A percentile compares a stretch with the other conserved stretches of the same genome.
These are phyloP conservation scores for Drosophila carrolli DNA, from an alignment of 1,140 invertebrate species.

Conservation along the genomic window DNA sequence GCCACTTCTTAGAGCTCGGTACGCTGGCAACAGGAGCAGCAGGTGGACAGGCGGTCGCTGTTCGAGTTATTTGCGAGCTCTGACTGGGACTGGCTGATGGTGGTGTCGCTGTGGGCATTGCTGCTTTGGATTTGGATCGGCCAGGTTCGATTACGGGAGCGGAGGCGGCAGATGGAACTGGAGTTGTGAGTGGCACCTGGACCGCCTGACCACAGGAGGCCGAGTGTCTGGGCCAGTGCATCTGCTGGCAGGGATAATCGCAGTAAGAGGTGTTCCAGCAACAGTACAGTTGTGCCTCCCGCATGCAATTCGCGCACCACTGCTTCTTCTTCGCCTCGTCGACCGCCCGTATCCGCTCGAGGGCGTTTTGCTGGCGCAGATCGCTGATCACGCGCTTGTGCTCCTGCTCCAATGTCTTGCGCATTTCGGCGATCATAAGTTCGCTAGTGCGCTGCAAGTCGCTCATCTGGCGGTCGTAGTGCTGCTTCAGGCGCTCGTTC, in stretches of 20 bases:
- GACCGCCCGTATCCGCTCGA: conserved; percentile 88
- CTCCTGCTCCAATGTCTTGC: conserved; percentile 88
- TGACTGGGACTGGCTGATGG: neutral
- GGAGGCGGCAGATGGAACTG: neutral
- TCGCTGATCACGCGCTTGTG: conserved; percentile 87
- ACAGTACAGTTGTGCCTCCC: conserved; percentile 95
- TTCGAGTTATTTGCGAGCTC: conserved; percentile 19
- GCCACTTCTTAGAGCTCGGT: conserved; percentile 35
- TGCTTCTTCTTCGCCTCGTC: conserved; percentile 92
- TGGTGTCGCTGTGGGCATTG: neutral
- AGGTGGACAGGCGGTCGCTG: neutral
- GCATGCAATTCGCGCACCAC: conserved; percentile 94
- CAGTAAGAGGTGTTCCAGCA: conserved; percentile 98
- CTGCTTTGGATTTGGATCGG: conserved; percentile 14
- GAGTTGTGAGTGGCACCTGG: conserved; percentile 1
- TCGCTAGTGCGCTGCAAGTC: conserved; percentile 85
- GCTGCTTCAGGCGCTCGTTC: conserved; percentile 88
- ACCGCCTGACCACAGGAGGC: conserved; percentile 61
- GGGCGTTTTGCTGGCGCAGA: conserved; percentile 87
- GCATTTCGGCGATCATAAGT: conserved; percentile 86
- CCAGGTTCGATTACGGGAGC: conserved; percentile 4
- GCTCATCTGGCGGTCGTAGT: conserved; percentile 84
- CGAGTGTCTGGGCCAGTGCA: conserved; percentile 89
- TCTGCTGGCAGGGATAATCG: conserved; percentile 92
- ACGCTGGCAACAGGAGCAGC: neutral